A percentile compares a stretch with the other conserved stretches of the same genome.
Evolutionary conservation across 2,113 vertebrate species (phyloP).

Genomic region (Pipa parva): DNA sequence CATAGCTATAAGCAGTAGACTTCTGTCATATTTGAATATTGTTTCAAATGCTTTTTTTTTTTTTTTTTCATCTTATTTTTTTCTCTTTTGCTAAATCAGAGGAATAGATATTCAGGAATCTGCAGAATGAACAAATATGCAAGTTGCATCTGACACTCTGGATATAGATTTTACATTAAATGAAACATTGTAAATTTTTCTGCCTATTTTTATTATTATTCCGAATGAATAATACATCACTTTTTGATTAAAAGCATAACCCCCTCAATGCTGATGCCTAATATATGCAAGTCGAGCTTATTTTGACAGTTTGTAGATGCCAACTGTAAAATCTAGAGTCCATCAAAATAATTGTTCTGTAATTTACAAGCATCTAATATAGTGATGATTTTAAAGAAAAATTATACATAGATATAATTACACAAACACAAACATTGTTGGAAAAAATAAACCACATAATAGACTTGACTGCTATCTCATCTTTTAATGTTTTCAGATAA

Average conservation of each 20-base stretch:
- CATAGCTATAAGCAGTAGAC: conserved; percentile 10
- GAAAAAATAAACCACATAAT: too few relatives aligned
- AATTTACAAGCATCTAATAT: too few relatives aligned
- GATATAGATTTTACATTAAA: not conserved
- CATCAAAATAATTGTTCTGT: too few relatives aligned
- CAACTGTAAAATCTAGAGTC: too few relatives aligned
- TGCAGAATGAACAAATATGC: conserved; percentile 7
- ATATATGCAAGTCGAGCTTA: not conserved
- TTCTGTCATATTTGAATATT: conserved; percentile 35
- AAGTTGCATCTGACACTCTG: not conserved
- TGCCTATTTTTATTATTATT: not conserved
- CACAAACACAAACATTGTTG: too few relatives aligned
- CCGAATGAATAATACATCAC: not conserved
- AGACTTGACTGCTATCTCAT: too few relatives aligned
- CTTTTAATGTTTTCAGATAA: too few relatives aligned
- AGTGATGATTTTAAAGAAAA: too few relatives aligned
- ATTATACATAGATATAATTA: too few relatives aligned
- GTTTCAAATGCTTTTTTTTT: conserved; percentile 9
- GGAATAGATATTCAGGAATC: conserved; percentile 24
- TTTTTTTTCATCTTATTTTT: not conserved
- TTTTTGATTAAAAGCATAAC: not conserved
- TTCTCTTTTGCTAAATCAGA: conserved; percentile 11
- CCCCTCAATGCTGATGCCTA: not conserved
- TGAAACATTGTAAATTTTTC: not conserved
- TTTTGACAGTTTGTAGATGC: not conserved